Evolutionary conservation across 2,888 invertebrate species (phyloP), one percentile per base, ranked within the genome.

Genomic region (Pterostichus niger): DNA sequence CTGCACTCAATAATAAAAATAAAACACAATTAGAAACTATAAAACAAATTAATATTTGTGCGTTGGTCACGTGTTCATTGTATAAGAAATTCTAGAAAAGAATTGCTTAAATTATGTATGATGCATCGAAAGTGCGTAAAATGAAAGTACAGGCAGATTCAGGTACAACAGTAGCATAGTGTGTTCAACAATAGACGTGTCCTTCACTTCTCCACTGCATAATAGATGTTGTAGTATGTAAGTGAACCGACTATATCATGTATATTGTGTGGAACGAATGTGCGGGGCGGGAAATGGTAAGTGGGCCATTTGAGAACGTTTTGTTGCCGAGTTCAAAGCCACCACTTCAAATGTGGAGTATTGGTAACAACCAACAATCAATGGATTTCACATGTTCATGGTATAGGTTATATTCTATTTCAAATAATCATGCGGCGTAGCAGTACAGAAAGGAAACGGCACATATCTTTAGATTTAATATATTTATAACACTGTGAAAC

Each of bases 121-220:
- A 73, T 73, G 46, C 49, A 73, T 73, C 46, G 46, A 73, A 73
- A 73, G 71, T 73, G 44, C 46, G 71, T 73, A 73, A 73, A 59
- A 31, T 31, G 59, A 31, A 31, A 59, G 59, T 59, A 59, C 6
- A 24, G 24, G 31, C 31, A 31, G 10, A 31, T 59, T 11, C 17
- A 59, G 59, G 56, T 44, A 44, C 2, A 5, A 40, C 9, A 7
- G 40, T 6, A 3, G 49, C n/a, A 49, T n/a, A 49, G 49, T 49
- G 1, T 49, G 49, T 49, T 49, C 49, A 49, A 49, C 49, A 49
- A 40, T 40, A 40, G 3, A 7, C 7, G 40, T 40, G 3, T 7
- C 40, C 6, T 40, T 40, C 9, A 9, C 9, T 40, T 6, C 9
- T 40, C 1, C 9, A 9, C 9, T 7, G 40, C 5, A 1, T 40